Conservation (phyloP, 2,888 invertebrate species). For the Watsonalla cultraria region DNA sequence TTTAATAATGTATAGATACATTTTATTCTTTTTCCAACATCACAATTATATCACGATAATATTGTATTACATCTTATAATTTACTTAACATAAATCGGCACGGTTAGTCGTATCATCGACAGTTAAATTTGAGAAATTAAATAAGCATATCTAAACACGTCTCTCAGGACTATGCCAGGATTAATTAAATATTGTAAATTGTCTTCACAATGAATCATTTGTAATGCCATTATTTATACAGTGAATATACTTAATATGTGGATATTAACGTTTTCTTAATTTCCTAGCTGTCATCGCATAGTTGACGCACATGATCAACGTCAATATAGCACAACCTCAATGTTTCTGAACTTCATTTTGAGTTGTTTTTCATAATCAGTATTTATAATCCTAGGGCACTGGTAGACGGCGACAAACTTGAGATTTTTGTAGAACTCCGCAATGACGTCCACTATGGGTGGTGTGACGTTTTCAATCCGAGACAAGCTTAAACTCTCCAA, state of each 20-base stretch:
- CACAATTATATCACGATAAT: not conserved
- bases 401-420: conserved; percentile 64
- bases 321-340: conserved; percentile 64
- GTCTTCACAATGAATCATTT: conserved; percentile 3
- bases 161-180: too few species aligned
- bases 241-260: conserved; percentile 27
- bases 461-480: conserved; percentile 56
- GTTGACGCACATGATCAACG: not conserved
- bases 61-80: not conserved
- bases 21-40: not conserved
- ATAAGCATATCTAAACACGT: too few species aligned
- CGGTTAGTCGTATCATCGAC: too few species aligned
- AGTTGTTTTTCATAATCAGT: conserved; percentile 64
- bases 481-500: conserved; percentile 63
- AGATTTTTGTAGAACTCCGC: conserved; percentile 62
- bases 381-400: conserved; percentile 60
- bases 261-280: conserved; percentile 10
- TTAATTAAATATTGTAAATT: not conserved
- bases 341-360: conserved; percentile 63
- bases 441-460: conserved; percentile 58
- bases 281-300: not conserved
- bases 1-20: not conserved
- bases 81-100: too few species aligned
- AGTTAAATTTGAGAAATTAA: too few species aligned
- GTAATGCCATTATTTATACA: conserved; percentile 37